Evolutionary conservation across 1,140 invertebrate species (phyloP), one percentile per base, ranked within the genome.

Genomic region (Telenomus remus): DNA sequence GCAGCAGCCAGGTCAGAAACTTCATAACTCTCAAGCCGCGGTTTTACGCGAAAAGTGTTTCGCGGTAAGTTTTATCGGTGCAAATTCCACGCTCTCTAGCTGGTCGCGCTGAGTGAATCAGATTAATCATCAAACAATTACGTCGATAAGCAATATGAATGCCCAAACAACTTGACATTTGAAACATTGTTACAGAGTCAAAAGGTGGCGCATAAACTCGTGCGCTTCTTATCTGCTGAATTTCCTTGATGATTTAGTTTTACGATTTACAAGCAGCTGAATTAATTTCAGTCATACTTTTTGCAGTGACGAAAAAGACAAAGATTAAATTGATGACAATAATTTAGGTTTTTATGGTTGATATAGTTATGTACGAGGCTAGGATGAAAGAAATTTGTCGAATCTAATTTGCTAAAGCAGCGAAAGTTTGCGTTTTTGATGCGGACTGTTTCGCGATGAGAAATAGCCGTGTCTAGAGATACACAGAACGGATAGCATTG

Each of bases 401-500:
- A 68, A 43, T 68, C 19, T 27, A 68, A 66, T 68, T 75, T 42
- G 44, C 16, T 75, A 56, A 59, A 72, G 64, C 64, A 78, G 64
- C 64, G 59, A 51, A 61, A 60, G 54, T 74, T 64, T 39, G 39
- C 50, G 54, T 76, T 70, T 65, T 60, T 48, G 48, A 48, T 71
- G 51, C 51, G 1, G 19, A 71, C 71, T 76, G 63, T 71, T 71
- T 48, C 35, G 27, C 12, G 34, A 14, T 71, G 68, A 76, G 61
- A 71, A 65, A 71, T 76, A 19, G 55, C 56, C 35, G 39, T 60
- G 61, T 69, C 60, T 66, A 27, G 66, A 66, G 66, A 60, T 69
- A 76, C 43, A 66, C 54, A 70, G 66, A 76, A 60, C 60, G 74
- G 68, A 68, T 66, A 71, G 51, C 61, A 55, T 63, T 71, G 61